Percentiles rank a stretch among this genome's conserved stretches.
These are phyloP conservation scores for Tetramorium simillimum DNA, from an alignment of 1,140 invertebrate species.

Conservation along the genomic window DNA sequence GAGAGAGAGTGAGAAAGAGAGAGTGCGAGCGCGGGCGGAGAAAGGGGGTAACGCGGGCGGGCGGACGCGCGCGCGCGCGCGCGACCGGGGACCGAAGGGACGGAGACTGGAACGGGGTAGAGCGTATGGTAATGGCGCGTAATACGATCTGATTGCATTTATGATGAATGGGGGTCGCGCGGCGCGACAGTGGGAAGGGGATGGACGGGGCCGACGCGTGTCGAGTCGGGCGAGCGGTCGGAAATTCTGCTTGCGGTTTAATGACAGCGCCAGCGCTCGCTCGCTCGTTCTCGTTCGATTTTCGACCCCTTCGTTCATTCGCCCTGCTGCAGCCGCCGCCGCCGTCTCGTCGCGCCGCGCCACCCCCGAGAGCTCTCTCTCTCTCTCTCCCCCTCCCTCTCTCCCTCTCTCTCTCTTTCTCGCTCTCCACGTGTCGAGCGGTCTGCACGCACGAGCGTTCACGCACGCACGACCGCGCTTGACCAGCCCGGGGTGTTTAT, in stretches of 20 bases:
- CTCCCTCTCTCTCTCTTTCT: background rate
- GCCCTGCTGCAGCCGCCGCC: background rate
- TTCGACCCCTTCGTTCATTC: slow-evolving; percentile 40
- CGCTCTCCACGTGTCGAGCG: background rate
- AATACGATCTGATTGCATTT: slow-evolving; percentile 79
- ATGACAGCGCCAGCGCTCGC: slow-evolving; percentile 63
- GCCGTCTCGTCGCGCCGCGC: background rate
- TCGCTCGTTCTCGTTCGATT: slow-evolving; percentile 43
- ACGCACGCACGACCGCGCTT: background rate
- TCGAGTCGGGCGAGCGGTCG: slow-evolving; percentile 58
- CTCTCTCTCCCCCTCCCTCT: background rate
- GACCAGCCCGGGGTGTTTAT: background rate
- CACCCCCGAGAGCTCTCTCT: background rate
- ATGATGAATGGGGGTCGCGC: slow-evolving; percentile 74
- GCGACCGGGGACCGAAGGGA: slow-evolving; percentile 12
- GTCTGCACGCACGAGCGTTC: background rate
- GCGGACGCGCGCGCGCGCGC: background rate
- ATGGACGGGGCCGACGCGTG: slow-evolving; percentile 52
- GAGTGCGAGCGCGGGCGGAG: slow-evolving; percentile 22
- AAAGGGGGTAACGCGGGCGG: background rate
- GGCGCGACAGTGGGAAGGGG: slow-evolving; percentile 21
- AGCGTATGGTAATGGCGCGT: slow-evolving; percentile 77
- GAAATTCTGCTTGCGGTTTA: slow-evolving; percentile 76
- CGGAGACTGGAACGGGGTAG: slow-evolving; percentile 40
- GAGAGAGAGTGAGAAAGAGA: background rate